phyloP scores from a whole-genome alignment of 2,113 vertebrate genomes.

The Silurus meridionalis region DNA sequence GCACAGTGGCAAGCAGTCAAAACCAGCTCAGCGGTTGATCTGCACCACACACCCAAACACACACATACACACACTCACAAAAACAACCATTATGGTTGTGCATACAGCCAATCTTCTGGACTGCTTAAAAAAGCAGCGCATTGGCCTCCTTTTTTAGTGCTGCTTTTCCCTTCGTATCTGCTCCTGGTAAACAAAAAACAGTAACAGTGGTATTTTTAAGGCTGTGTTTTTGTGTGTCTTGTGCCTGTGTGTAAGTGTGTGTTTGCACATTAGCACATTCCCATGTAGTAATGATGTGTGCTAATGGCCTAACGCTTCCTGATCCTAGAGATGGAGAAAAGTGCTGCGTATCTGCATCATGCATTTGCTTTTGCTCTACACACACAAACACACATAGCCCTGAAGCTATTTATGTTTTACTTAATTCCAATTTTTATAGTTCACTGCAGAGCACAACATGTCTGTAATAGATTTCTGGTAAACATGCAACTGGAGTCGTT shows the following conservation, averaged over 20 bases:
- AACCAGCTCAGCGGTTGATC: conserved; percentile 15
- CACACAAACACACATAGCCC: conserved; percentile 4
- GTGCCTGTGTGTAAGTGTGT: background rate
- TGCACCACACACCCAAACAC: background rate
- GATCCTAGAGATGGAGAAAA: conserved; percentile 39
- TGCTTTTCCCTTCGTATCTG: background rate
- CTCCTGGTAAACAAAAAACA: conserved; percentile 17
- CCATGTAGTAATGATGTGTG: conserved; percentile 42
- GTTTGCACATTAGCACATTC: conserved; percentile 28
- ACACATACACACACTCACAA: conserved; percentile 19
- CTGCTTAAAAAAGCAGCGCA: background rate
- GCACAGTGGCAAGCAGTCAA: conserved; percentile 17
- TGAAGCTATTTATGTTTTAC: conserved; percentile 35
- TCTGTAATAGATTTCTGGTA: conserved; percentile 4
- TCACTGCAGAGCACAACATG: conserved; percentile 12
- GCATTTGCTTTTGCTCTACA: background rate
- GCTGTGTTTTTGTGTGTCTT: background rate
- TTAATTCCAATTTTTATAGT: conserved; percentile 34
- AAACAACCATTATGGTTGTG: background rate
- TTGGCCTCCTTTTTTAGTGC: background rate
- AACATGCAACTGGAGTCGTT: conserved; percentile 16
- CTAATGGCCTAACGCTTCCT: conserved; percentile 48
- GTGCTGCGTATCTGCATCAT: conserved; percentile 22
- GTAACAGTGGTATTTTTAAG: background rate
- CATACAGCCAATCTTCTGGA: conserved; percentile 11